Base-by-base conservation (phyloP, 2,113 vertebrate genomes). In the Cryptomyrus ogoouensis region DNA sequence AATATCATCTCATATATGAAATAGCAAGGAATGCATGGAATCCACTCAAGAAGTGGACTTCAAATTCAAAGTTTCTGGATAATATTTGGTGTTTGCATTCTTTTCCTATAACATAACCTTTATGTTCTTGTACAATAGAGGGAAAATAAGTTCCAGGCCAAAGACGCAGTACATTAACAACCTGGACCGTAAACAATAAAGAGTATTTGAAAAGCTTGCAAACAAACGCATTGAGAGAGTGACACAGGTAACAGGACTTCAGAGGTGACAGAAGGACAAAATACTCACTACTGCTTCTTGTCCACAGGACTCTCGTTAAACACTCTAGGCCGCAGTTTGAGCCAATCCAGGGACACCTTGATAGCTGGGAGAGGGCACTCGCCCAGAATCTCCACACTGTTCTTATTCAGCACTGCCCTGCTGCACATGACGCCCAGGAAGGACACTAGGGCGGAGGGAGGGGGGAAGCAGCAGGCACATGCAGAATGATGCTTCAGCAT, bases 321-420 rank as follows among this genome's bases (percentile, higher is more conserved):
- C 91, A 98, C 94, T 89, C 95, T 96, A 90, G 98, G 96, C 88
- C 97, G 95, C 91, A 99, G 97, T 58, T 95, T 96, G 92, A 99
- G 95, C 98, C 98, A 99, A 92, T 99, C 98, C 96, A 99, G 96
- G 4, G 98, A 99, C 89, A 99, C 97, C 93, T 99, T 99, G 94
- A 99, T 97, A 89, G 98, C 98, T 56, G 98, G 98, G 85, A 99
- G 97, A 27, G 98, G 98, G 91, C 98, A 98, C 27, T 97, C 96
- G 84, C 96, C 96, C 93, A 95, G 95, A 88, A 97, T 95, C 91
- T 98, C 98, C 93, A 98, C 98, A 3, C 95, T 96, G 94, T 95
- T 97, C 91, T 96, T 96, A 19, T 97, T 98, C 92, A 97, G 96
- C 92, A 98, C 95, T 89, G 97, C 97, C 50, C 97, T 97, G 95